Conservation (phyloP, 2,888 invertebrate genomes). For the Nymphalis c-album region DNA sequence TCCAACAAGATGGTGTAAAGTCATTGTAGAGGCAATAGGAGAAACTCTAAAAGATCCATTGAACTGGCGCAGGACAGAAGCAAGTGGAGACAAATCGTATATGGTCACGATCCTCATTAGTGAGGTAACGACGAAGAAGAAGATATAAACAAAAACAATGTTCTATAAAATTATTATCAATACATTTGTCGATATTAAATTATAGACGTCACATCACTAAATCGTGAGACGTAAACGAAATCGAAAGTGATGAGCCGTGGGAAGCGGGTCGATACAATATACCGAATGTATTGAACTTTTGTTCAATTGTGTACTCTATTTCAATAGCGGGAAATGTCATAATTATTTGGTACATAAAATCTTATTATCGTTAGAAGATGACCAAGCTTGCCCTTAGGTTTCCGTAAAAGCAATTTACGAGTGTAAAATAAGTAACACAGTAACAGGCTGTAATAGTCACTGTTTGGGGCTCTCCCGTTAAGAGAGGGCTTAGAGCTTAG, state of each 20-base stretch:
- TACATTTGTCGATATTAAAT: slow-evolving; percentile 13
- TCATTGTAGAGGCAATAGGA: no score
- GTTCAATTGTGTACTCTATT: slow-evolving; percentile 18
- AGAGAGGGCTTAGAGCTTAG: no score
- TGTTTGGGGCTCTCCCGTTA: no score
- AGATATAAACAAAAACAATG: neutral
- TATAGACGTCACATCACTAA: slow-evolving; percentile 27
- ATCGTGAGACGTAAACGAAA: slow-evolving; percentile 44
- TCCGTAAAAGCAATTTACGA: slow-evolving; percentile 3
- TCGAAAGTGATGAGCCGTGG: slow-evolving; percentile 49
- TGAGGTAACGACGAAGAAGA: no score
- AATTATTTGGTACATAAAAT: neutral
- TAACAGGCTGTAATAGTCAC: no score
- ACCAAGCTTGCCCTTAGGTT: neutral
- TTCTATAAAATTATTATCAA: neutral
- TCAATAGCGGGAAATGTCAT: neutral
- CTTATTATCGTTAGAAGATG: neutral
- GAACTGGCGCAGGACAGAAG: no score
- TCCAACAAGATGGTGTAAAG: no score
- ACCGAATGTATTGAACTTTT: slow-evolving; percentile 22
- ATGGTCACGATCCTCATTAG: no score
- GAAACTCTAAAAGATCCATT: no score
- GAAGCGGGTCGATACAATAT: slow-evolving; percentile 40
- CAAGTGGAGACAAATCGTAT: no score
- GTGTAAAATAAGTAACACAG: neutral